Base-by-base conservation (phyloP, 1,140 invertebrate species). In the Rhyacophila brunnea region DNA sequence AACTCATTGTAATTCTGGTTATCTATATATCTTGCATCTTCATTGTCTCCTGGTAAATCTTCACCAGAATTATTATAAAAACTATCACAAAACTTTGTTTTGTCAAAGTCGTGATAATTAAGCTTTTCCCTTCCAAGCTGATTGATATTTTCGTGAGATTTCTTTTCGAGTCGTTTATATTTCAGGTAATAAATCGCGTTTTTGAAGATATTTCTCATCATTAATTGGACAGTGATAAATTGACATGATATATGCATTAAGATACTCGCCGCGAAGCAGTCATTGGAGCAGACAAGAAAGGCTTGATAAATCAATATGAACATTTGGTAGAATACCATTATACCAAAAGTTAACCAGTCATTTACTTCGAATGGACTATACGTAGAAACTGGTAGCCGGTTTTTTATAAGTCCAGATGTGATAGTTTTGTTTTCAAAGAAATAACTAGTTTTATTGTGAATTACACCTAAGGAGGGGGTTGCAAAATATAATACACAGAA, bases 211-310 rank as follows among this genome's bases (percentile, higher is more conserved):
- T 49, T 49, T 36, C 6, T 36, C n/a, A 49, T 15, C 28, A 34
- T 34, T 13, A 9, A 3, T 32, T 49, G 47, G 9, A 36, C 23
- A n/a, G 23, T 49, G 11, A 49, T 13, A 23, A 49, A 49, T 11
- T 49, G 47, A 13, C 23, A 10, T 6, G 19, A 2, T 32, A 49
- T 13, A 49, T 49, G 47, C 47, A 49, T 13, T 11, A 49, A n/a
- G 6, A 49, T 32, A 13, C 47, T 23, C 5, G 47, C 47, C 13
- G 17, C 23, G 3, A 49, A 32, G 6, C 19, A 28, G 28, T 49
- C 47, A 5, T 28, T 17, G 5, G 47, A 5, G 6, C n/a, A 17
- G 5, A n/a, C 11, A 10, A 49, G 14, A 28, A 49, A 6, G 5
- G 7, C 11, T 19, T 45, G n/a, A 17, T 45, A 45, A 5, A 17